Evolutionary conservation across 37 sponge, comb jelly and placozoan species (phyloP).

Genomic region (Crambe crambe): DNA sequence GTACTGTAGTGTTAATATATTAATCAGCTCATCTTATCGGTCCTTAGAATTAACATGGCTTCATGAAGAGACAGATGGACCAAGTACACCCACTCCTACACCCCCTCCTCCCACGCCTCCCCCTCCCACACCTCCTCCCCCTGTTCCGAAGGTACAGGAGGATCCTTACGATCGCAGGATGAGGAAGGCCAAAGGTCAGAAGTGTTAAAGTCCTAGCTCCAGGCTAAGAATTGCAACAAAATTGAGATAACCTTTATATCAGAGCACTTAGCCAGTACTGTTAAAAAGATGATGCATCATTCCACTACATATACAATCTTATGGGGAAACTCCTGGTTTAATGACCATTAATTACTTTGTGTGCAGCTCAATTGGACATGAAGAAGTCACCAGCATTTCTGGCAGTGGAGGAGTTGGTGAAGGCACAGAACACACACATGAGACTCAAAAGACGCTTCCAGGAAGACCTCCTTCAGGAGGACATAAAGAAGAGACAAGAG

Average conservation of each 20-base stretch:
- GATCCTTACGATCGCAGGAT: slow-evolving; percentile 60
- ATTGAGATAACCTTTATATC: too few species aligned
- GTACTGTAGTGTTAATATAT: not conserved
- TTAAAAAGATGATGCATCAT: too few species aligned
- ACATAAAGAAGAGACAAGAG: slow-evolving; percentile 26
- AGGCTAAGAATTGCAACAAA: too few species aligned
- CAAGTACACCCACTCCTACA: slow-evolving; percentile 17
- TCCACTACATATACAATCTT: too few species aligned
- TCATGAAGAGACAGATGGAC: slow-evolving; percentile 15
- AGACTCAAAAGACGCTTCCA: slow-evolving; percentile 66
- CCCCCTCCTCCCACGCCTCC: slow-evolving; percentile 51
- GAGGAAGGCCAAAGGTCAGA: slow-evolving; percentile 70
- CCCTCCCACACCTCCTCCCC: slow-evolving; percentile 47
- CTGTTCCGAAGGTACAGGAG: slow-evolving; percentile 36
- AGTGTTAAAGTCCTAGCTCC: too few species aligned
- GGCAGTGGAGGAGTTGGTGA: slow-evolving; percentile 64
- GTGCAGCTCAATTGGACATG: slow-evolving; percentile 14
- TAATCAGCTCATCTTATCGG: not conserved
- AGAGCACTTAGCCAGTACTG: too few species aligned
- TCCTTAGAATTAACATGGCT: slow-evolving; percentile 55
- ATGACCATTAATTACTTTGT: not conserved
- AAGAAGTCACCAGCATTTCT: not conserved
- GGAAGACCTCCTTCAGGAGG: slow-evolving; percentile 37
- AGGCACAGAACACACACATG: slow-evolving; percentile 54
- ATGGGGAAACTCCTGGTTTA: too few species aligned